Evolutionary conservation across 2,888 invertebrate genomes (phyloP), one percentile per base, ranked within the genome.

Genomic region (Archips crataeganus): DNA sequence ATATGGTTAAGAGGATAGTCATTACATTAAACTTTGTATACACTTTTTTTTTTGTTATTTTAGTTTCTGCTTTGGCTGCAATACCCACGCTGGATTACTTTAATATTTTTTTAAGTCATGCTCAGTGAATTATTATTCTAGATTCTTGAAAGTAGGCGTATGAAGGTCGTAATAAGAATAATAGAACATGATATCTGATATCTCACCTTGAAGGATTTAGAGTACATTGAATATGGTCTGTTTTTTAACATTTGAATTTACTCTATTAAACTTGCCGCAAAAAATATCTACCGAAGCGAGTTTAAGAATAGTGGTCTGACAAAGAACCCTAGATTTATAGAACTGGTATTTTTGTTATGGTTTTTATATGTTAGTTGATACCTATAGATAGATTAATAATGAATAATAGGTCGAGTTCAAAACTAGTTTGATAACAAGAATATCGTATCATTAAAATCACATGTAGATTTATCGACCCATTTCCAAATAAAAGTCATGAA

Each of bases 131-230:
- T 70, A 77, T 77, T 79, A 78, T 76, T 81, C 80, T 78, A 79
- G 77, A 80, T 80, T 80, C 80, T 83, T 77, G 80, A 83, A 83
- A 83, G 81, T 80, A 75, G 75, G 64, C 67, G 75, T 74, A 70
- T 73, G 75, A 78, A 82, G 81, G 83, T 81, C 69, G 75, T 61
- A 67, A 78, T 76, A 78, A 79, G 57, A 77, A 76, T 77, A 75
- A 63, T 74, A 71, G 69, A 71, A 36, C 71, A 75, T 68, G 61
- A 75, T 79, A 77, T 77, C 75, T 77, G 67, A 77, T 71, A 76
- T 79, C 74, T 78, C 71, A 76, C 79, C 70, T 78, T 78, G 79
- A 68, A 61, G 71, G 67, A 54, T 76, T 79, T 51, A 65, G 60
- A 69, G 61, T 65, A 70, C 60, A 69, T 77, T 74, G 66, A 72